These are phyloP conservation scores for Platycnemis pennipes DNA, from an alignment of 2,888 invertebrate species.

Conservation along the genomic window DNA sequence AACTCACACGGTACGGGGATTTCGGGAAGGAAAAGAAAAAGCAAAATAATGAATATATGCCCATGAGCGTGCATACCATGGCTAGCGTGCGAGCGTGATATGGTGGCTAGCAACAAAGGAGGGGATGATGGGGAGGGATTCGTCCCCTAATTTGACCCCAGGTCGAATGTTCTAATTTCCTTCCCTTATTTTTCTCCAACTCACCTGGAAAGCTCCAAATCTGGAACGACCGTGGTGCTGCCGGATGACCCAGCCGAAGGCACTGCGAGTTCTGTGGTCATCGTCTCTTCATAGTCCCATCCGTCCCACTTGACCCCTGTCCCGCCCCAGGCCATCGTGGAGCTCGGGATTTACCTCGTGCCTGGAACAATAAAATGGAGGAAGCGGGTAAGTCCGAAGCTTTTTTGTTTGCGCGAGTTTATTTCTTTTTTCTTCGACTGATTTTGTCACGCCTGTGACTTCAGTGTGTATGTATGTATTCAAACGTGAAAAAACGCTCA, in stretches of 20 bases:
- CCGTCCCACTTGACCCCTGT: neutral
- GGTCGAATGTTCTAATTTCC: neutral
- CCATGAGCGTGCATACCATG: too few species aligned
- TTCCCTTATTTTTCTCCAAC: neutral
- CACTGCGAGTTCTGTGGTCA: slow-evolving; percentile 11
- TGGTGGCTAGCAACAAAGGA: neutral
- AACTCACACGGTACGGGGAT: neutral
- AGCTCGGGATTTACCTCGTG: neutral
- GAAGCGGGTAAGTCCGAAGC: neutral
- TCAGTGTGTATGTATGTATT: too few species aligned
- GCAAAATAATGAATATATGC: too few species aligned
- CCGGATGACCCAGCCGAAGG: neutral
- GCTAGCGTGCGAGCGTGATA: too few species aligned
- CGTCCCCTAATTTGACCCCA: neutral
- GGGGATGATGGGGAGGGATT: neutral
- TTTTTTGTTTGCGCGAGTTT: too few species aligned
- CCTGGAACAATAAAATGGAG: neutral
- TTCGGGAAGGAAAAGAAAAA: too few species aligned
- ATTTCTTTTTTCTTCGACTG: too few species aligned
- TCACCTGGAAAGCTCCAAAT: slow-evolving; percentile 68
- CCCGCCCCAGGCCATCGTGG: slow-evolving; percentile 60
- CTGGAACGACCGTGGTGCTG: slow-evolving; percentile 56
- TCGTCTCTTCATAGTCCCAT: slow-evolving; percentile 23
- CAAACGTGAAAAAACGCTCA: too few species aligned
- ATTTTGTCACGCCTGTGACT: too few species aligned